phyloP scores from a whole-genome alignment of 2,888 invertebrate genomes.

The Watsonalla binaria region DNA sequence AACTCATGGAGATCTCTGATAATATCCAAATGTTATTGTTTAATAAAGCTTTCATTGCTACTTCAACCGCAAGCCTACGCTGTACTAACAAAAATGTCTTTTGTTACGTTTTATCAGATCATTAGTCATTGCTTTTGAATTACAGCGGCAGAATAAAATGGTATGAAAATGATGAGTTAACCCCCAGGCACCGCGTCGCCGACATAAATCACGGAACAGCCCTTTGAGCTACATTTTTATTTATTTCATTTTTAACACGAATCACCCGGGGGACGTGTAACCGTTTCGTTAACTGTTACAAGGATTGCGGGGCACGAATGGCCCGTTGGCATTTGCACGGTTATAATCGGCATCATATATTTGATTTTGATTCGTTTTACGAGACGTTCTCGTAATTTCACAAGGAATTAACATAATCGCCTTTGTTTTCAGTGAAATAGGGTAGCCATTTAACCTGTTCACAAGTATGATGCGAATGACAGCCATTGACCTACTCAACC shows the following conservation, averaged over 20 bases:
- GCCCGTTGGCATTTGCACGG: not conserved
- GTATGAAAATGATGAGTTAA: slow-evolving; percentile 48
- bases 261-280: slow-evolving; percentile 20
- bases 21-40: too few species aligned
- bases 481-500: too few species aligned
- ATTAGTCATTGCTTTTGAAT: slow-evolving; percentile 41
- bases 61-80: not conserved
- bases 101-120: slow-evolving; percentile 17
- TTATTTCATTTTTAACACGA: slow-evolving; percentile 35
- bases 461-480: too few species aligned
- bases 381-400: too few species aligned
- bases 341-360: not conserved
- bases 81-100: slow-evolving; percentile 1
- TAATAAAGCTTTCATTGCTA: too few species aligned
- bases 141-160: slow-evolving; percentile 34
- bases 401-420: too few species aligned
- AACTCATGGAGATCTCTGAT: too few species aligned
- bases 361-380: not conserved
- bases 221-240: slow-evolving; percentile 24
- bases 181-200: slow-evolving; percentile 15
- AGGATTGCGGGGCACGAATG: slow-evolving; percentile 6
- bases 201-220: slow-evolving; percentile 36
- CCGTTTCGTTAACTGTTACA: slow-evolving; percentile 8
- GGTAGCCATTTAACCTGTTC: too few species aligned
- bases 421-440: too few species aligned